Conservation (phyloP, 2,113 vertebrate species). For the Polypterus senegalus region DNA sequence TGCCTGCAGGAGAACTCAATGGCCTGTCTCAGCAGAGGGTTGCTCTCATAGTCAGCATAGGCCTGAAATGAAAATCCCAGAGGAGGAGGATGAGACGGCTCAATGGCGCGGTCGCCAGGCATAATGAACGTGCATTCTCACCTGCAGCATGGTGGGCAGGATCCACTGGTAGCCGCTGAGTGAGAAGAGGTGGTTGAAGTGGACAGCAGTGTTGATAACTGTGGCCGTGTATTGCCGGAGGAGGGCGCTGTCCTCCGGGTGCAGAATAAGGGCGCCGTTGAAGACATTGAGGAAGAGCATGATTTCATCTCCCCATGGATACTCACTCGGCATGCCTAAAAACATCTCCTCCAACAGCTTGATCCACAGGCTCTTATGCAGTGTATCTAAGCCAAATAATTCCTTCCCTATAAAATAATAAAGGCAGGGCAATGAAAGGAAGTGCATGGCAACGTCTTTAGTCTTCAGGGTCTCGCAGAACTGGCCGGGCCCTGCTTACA, state of each 20-base stretch:
- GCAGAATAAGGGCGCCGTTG: slow-evolving; percentile 86
- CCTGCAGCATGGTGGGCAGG: slow-evolving; percentile 95
- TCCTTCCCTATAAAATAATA: slow-evolving; percentile 65
- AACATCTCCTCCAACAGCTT: slow-evolving; percentile 98
- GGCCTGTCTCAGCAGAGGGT: slow-evolving; percentile 78
- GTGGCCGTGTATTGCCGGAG: slow-evolving; percentile 89
- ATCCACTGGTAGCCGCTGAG: slow-evolving; percentile 98
- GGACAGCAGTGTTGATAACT: slow-evolving; percentile 90
- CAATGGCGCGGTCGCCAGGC: too few species aligned
- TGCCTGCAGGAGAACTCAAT: slow-evolving; percentile 92
- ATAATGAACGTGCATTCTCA: slow-evolving; percentile 18
- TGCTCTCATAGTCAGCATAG: slow-evolving; percentile 90
- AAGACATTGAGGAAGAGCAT: slow-evolving; percentile 97
- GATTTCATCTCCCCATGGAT: slow-evolving; percentile 96
- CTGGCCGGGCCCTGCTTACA: background rate
- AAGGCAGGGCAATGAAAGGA: background rate
- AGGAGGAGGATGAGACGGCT: slow-evolving; percentile 1
- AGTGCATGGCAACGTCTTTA: too few species aligned
- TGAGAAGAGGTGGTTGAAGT: slow-evolving; percentile 97
- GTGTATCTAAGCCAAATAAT: slow-evolving; percentile 88
- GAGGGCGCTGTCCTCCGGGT: slow-evolving; percentile 89
- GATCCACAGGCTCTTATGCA: slow-evolving; percentile 97
- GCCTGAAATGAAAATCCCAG: slow-evolving; percentile 46
- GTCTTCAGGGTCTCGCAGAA: too few species aligned
- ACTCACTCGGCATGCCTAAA: slow-evolving; percentile 95